Evolutionary conservation across 1,140 invertebrate species (phyloP), one percentile per base, ranked within the genome.

Genomic region (Drosophila varians): DNA sequence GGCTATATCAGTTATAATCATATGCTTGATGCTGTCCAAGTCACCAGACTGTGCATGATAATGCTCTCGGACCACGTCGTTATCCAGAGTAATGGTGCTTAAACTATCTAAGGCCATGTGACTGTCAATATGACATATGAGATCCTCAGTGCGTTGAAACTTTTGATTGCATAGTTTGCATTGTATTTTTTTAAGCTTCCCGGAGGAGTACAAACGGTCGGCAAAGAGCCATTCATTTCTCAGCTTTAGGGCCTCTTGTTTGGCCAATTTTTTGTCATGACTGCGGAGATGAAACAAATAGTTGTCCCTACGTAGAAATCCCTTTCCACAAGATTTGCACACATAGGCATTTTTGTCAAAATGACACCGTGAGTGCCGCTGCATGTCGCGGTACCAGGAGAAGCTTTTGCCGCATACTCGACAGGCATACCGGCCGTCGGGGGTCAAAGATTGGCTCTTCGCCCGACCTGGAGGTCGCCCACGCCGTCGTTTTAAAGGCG

Each of bases 221-320:
- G 80, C 86, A 14, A 84, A 87, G 7, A 51, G 47, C 78, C 71
- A 88, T 4, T 84, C 75, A 0, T 42, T 60, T 4, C 60, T 53
- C 0, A 45, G 12, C 25, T 66, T 26, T n/a, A 60, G 18, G 9
- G 66, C 38, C 34, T 60, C 48, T 6, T 8, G 14, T n/a, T 76
- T 84, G 5, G 66, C 61, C 8, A 55, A 43, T 0, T 21, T 53
- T 12, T 61, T 69, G 7, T 80, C 52, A 19, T 89, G 84, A 1
- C 52, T 62, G 5, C 77, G 64, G 6, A 90, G 16, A 34, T 90
- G 88, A 7, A 70, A 76, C 31, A 34, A 40, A 19, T 88, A 77
- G 12, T 90, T 89, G 49, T 90, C 88, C 23, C 88, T 90, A 14
- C 88, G 82, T 6, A 80, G 18, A 25, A 80, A 90, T 11, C 61